Evolutionary conservation across 64 coral and sea anemone species (phyloP), one percentile per base, ranked within the genome.

Genomic region (Hydrozoanthus tunicans): DNA sequence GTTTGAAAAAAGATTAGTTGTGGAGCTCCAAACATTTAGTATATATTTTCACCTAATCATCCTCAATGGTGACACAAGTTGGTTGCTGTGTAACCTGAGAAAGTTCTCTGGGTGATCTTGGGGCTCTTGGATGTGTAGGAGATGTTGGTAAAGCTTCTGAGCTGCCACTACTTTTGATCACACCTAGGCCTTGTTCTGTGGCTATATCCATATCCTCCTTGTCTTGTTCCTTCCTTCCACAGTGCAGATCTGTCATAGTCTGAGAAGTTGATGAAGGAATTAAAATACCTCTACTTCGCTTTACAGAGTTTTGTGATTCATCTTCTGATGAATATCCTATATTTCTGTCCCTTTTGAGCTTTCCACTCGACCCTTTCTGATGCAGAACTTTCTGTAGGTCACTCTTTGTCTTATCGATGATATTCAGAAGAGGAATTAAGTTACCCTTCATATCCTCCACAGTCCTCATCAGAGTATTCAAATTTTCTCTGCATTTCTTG

Each of bases 381-480:
- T 90, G 51, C 1, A 94, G 55, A 7, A 56, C 55, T 62, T 67
- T 81, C 62, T 91, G 62, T 24, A 94, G 53, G 9, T 79, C 81
- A 24, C 59, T 85, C 51, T 83, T 85, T 24, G 93, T 81, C 63
- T 43, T 85, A 9, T 91, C 89, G 17, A 85, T 59, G 6, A 66
- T 66, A 14, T 79, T 55, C 74, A 94, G 88, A n/a, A 94, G 64
- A 43, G 62, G 81, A 20, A 76, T 51, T 51, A 94, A 56, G 57
- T 82, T 85, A 67, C 78, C 13, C 71, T 75, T 68, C 7, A 94
- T 54, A 10, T 62, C 51, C 51, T 67, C 12, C 0, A 90, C 62
- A 14, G 79, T 32, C 1, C 54, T 53, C 26, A 79, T 77, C 53
- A 94, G 93, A 51, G 88, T 51, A 1, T 85, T 32, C 0, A 94